Percentiles rank a stretch among this genome's conserved stretches.
Evolutionary conservation across 2,797 vertebrate species (phyloP).

Genomic region (Cyprinella venusta): DNA sequence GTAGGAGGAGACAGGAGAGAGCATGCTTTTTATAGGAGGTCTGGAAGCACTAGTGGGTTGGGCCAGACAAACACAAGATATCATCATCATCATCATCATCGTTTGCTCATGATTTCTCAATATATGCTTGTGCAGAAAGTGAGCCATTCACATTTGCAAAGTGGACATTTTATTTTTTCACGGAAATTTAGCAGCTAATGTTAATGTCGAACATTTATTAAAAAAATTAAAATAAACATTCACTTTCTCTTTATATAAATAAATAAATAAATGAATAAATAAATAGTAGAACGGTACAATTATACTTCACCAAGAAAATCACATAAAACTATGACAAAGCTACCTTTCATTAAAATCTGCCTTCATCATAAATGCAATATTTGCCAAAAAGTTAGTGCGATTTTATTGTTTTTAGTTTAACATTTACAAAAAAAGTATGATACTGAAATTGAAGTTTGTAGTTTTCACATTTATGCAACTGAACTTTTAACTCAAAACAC

Average conservation of each 20-base stretch:
- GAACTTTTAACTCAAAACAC: background rate
- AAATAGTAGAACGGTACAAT: background rate
- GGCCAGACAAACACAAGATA: conserved; percentile 11
- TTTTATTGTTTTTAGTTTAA: background rate
- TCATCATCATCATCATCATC: background rate
- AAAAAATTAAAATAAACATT: background rate
- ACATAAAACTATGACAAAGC: background rate
- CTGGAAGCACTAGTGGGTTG: conserved; percentile 25
- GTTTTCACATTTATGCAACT: background rate
- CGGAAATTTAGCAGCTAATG: background rate
- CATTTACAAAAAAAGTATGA: no score
- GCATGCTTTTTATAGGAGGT: conserved; percentile 70
- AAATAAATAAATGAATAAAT: background rate
- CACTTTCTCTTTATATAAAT: background rate
- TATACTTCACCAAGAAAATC: background rate
- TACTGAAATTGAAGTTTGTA: background rate
- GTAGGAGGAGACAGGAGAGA: conserved; percentile 43
- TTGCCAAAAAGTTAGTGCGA: background rate
- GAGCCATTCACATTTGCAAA: background rate
- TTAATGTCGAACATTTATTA: background rate
- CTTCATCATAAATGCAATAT: background rate
- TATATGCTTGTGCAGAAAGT: conserved; percentile 8
- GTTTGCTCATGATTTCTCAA: conserved; percentile 71
- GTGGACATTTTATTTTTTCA: background rate
- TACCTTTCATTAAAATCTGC: background rate